Evolutionary conservation across 1,140 invertebrate species (phyloP), one percentile per base, ranked within the genome.

Genomic region (Zaprionus gabonicus): DNA sequence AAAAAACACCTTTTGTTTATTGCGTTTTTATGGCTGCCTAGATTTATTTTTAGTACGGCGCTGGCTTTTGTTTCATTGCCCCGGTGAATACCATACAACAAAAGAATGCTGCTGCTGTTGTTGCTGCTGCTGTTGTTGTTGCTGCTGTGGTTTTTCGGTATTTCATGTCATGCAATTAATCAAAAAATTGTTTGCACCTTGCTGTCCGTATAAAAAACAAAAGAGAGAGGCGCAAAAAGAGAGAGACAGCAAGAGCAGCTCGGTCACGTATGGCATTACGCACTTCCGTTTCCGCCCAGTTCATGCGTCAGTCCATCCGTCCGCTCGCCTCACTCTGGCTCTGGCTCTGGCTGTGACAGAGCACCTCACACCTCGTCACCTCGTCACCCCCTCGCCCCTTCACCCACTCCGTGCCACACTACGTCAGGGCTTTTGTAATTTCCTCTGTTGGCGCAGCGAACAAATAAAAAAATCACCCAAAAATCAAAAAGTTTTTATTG

Each of bases 401-500:
- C 44, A 23, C 23, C 31, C 25, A 34, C 31, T 10, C 9, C 9
- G 31, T 34, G 23, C 38, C 28, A 20, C 7, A 53, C 13, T 15
- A 34, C 28, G 15, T 49, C 13, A 17, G 17, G 59, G 51, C 46
- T 66, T 76, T 76, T 72, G 51, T 79, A 65, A 82, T 82, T 82
- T 78, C 62, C 65, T 76, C 71, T 75, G 81, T 71, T 78, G 68
- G 49, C 66, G 70, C 36, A 58, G 49, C 63, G 70, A 58, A 58
- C 15, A 59, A 69, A 88, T 73, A 79, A 78, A 83, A 76, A 80
- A 38, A 87, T 71, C 46, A 13, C 49, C 63, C n/a, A 46, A 53
- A 84, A 83, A 88, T 83, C 80, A 83, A 80, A 80, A 87, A 88
- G 68, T 88, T 84, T 87, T 87, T 88, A 84, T 88, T 87, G 81